A percentile compares a stretch with the other conserved stretches of the same genome.
Conservation (phyloP, 2,113 vertebrate species). For the Ptilorrhoa leucosticta region DNA sequence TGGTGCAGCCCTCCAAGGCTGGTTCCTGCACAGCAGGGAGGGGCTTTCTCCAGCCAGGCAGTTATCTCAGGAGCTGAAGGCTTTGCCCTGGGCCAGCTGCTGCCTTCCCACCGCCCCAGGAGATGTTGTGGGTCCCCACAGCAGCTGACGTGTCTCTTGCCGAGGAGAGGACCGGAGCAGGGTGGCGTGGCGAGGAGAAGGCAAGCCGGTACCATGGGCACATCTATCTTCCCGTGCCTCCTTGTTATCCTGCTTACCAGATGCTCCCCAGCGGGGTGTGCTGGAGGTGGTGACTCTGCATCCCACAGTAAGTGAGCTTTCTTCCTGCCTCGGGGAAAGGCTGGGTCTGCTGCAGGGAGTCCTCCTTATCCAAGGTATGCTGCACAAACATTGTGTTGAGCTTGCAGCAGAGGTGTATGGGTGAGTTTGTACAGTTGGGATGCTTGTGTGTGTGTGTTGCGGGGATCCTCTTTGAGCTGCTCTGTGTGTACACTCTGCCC, state of each 20-base stretch:
- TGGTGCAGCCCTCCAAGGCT: background rate
- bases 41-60: background rate
- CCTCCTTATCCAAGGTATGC: background rate
- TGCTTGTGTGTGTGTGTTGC: background rate
- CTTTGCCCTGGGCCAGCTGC: constrained; percentile 52
- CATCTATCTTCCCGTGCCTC: rapidly evolving
- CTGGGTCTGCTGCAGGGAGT: background rate
- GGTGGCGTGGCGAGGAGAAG: background rate
- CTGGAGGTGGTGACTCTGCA: background rate
- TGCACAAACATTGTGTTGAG: background rate
- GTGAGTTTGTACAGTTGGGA: background rate
- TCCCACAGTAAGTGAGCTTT: constrained; percentile 56
- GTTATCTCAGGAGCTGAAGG: constrained; percentile 52
- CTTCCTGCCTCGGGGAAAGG: background rate
- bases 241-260: background rate
- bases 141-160: background rate
- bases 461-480: background rate
- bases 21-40: background rate
- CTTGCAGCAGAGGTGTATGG: background rate
- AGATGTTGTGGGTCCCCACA: background rate
- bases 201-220: constrained; percentile 3
- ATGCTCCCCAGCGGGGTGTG: background rate
- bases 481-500: background rate
- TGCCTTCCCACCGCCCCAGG: constrained; percentile 38
- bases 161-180: rapidly evolving